Evolutionary conservation across 1,140 invertebrate genomes (phyloP), one percentile per base, ranked within the genome.

Genomic region (Fopius arisanus): DNA sequence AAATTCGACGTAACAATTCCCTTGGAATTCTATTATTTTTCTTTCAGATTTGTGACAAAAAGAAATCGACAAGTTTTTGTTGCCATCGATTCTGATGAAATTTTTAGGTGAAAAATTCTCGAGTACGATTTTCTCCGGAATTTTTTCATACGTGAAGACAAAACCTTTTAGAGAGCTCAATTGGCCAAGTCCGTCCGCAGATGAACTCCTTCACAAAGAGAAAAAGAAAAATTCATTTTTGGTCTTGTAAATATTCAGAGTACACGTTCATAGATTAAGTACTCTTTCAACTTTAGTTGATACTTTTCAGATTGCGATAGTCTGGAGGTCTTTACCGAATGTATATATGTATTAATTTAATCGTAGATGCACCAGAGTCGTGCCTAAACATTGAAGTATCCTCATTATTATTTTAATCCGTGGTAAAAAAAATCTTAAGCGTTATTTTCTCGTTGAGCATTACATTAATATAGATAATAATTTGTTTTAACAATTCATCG

Each of bases 141-240:
- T 37, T 37, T 37, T 37, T 37, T 2, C 33, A 37, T 37, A 7
- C 33, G 12, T 37, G 7, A 54, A 81, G 78, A 41, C 72, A 72
- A 80, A 75, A 78, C 77, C 76, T 80, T 31, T 10, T 62, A 23
- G 68, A 70, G 59, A 72, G 63, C 70, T 72, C 70, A 78, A 83
- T 82, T 82, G 82, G 81, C 79, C 77, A 78, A 86, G 81, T 87
- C 85, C 85, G 85, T 87, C 85, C 85, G 81, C 83, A 85, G n/a
- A n/a, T 40, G 59, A 66, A 37, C 33, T 37, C 33, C 33, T 37
- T 37, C 33, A 7, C 33, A 37, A 48, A 48, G 43, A 48, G 16
- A 48, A 16, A 16, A 48, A 48, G 16, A 48, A 19, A 48, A 48
- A 7, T 16, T 48, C 14, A 48, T 48, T 72, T 71, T 41, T 68